A percentile compares a stretch with the other conserved stretches of the same genome.
These are phyloP conservation scores for Nezara viridula DNA, from an alignment of 2,888 invertebrate species.

Conservation along the genomic window DNA sequence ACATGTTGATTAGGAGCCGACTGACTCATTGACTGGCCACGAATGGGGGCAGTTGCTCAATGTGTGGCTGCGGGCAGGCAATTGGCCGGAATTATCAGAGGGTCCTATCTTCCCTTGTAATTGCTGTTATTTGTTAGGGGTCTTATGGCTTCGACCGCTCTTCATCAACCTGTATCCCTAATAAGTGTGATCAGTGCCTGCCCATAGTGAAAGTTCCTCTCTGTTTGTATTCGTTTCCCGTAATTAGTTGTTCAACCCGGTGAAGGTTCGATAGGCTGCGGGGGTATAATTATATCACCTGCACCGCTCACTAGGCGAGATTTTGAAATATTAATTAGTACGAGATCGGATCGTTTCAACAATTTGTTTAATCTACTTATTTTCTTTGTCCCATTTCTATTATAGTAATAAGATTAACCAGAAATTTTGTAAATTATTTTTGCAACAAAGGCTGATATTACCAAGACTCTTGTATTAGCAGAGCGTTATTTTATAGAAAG, in stretches of 20 bases:
- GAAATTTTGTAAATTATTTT: too few relatives aligned
- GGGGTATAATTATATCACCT: background rate
- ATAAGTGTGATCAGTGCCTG: background rate
- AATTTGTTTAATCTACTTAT: background rate
- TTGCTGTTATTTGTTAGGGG: constrained; percentile 13
- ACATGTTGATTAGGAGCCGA: background rate
- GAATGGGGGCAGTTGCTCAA: constrained; percentile 37
- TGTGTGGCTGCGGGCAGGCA: constrained; percentile 18
- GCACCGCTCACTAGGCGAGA: background rate
- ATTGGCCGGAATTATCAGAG: constrained; percentile 46
- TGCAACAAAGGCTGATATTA: too few relatives aligned
- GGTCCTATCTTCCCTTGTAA: constrained; percentile 3
- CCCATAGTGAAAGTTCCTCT: constrained; percentile 1
- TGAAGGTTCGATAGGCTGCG: background rate
- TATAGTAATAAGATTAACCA: too few relatives aligned
- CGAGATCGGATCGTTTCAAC: background rate
- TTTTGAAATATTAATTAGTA: background rate
- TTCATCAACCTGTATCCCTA: background rate
- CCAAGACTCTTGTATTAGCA: too few relatives aligned
- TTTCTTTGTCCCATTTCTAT: too few relatives aligned
- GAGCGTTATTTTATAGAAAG: too few relatives aligned
- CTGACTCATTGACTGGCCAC: background rate
- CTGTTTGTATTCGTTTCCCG: background rate
- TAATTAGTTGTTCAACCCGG: background rate
- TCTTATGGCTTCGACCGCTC: background rate